Evolutionary conservation across 2,113 vertebrate genomes (phyloP).

Genomic region (Gallinago paraguaiae): DNA sequence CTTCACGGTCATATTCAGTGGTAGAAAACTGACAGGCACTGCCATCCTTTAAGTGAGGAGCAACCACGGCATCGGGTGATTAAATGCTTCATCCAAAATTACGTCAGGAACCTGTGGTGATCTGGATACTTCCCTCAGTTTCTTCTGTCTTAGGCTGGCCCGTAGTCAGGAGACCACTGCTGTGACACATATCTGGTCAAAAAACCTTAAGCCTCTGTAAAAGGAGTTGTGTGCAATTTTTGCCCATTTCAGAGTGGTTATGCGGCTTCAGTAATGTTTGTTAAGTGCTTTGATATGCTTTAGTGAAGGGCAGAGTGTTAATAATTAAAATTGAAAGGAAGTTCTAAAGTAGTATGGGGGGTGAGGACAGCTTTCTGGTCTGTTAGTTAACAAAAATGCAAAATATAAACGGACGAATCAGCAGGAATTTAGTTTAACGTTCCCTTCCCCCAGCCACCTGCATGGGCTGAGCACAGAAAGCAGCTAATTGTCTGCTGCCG

Average conservation of each 20-base stretch:
- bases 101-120: constrained; percentile 8
- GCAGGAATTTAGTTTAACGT: not conserved
- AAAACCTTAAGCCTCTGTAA: not conserved
- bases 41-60: not conserved
- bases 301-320: constrained; percentile 42
- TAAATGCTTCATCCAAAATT: not conserved
- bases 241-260: not conserved
- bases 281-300: constrained; percentile 41
- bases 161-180: not conserved
- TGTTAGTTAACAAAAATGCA: constrained; percentile 58
- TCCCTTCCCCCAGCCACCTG: constrained; percentile 64
- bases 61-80: not conserved
- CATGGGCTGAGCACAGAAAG: constrained; percentile 34
- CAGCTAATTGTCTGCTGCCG: constrained; percentile 37
- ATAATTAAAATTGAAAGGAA: constrained; percentile 63
- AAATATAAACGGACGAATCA: constrained; percentile 32
- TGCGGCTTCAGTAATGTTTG: constrained; percentile 47
- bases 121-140: not conserved
- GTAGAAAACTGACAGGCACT: not conserved
- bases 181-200: not conserved
- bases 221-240: not conserved
- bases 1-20: not conserved
- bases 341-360: not conserved
- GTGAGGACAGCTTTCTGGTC: constrained; percentile 47
- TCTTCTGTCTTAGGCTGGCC: not conserved